These are phyloP conservation scores for Cyprinella venusta DNA, from an alignment of 2,797 vertebrate species.

Conservation along the genomic window DNA sequence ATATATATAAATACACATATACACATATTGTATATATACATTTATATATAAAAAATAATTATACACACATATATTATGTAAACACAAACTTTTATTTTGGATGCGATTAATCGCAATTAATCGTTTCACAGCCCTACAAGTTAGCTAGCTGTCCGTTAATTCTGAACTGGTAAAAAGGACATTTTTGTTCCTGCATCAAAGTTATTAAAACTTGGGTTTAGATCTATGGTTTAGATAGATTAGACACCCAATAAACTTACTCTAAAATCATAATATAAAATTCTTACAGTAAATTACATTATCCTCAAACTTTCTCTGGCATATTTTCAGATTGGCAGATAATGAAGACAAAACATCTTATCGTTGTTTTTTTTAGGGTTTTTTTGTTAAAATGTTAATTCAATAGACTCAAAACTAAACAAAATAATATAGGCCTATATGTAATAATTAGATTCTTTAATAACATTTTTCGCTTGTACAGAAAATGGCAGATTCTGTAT, in stretches of 20 bases:
- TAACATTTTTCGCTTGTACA: neutral
- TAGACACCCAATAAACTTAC: neutral
- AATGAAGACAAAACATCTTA: neutral
- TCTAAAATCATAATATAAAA: neutral
- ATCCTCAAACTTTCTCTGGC: neutral
- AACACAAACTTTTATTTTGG: too few relatives aligned
- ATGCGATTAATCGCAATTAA: too few relatives aligned
- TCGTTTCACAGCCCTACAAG: neutral
- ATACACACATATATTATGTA: too few relatives aligned
- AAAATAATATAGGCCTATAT: neutral
- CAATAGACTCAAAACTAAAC: neutral
- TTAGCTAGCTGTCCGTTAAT: neutral
- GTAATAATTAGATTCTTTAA: neutral
- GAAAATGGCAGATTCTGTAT: neutral
- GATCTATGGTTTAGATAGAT: neutral
- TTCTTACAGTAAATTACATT: neutral
- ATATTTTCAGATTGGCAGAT: neutral
- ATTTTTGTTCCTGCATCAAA: neutral
- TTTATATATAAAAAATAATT: too few relatives aligned
- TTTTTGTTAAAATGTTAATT: neutral
- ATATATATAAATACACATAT: too few relatives aligned
- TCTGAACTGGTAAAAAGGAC: neutral
- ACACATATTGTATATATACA: too few relatives aligned
- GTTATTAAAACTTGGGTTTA: neutral
- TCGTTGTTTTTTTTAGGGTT: too few relatives aligned